Base-by-base conservation (phyloP, 2,888 invertebrate genomes). In the Sesamia inferens region DNA sequence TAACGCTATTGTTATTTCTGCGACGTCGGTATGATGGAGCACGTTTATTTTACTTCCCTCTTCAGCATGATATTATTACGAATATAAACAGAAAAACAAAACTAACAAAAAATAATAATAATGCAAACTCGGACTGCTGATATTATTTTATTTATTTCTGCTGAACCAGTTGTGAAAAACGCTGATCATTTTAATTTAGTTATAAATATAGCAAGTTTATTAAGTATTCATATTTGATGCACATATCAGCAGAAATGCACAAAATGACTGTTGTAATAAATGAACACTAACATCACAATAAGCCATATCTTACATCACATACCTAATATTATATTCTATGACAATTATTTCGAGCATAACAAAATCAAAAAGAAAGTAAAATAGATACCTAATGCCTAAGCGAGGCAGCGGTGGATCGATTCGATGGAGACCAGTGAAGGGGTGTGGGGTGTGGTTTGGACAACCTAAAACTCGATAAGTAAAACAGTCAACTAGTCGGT, bases 11-110 rank as follows among this genome's bases (percentile, higher is more conserved):
- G 51, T 68, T 81, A 62, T 74, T 54, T 22, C n/a, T 64, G 39
- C 67, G 44, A 74, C 58, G 63, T 67, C 63, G 24, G 4, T 31
- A 31, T 71, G 65, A 68, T 65, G n/a, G 31, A 71, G 59, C 81
- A 79, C 42, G 66, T 72, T 79, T 65, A 19, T 47, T 58, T 42
- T 39, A 78, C 61, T 74, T 80, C 68, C 74, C 68, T 31, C 22
- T 68, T 59, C 24, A 65, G 55, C 59, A 47, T 51, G n/a, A 55
- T 62, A 39, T 59, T 71, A 31, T 44, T 42, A 54, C 14, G 13
- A 48, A 79, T 70, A 71, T 59, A 57, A 66, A 63, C 14, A 57
- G 2, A 74, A 65, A 51, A 69, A 54, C 19, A 24, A 16, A 65
- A 42, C 48, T 0, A 31, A 31, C 16, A n/a, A 39, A 62, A 51